phyloP scores from a whole-genome alignment of 1,140 invertebrate genomes.

The Elysia chlorotica region DNA sequence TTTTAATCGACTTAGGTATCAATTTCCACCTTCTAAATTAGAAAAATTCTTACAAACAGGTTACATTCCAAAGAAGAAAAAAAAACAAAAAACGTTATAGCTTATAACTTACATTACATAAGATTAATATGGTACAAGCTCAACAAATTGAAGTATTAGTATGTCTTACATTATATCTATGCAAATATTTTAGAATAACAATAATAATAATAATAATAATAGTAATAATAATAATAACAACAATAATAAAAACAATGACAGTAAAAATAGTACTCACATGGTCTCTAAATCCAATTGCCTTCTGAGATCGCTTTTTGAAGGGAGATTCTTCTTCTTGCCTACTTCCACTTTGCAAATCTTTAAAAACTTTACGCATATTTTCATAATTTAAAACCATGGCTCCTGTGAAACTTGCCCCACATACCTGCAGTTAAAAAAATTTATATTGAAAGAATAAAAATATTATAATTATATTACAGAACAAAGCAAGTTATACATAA shows the following conservation, averaged over 20 bases:
- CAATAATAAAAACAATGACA: background rate
- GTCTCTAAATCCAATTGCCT: conserved; percentile 61
- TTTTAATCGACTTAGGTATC: too few relatives aligned
- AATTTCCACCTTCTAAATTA: too few relatives aligned
- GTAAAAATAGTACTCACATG: conserved; percentile 42
- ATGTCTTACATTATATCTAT: too few relatives aligned
- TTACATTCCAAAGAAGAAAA: background rate
- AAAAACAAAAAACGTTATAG: background rate
- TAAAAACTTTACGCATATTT: conserved; percentile 66
- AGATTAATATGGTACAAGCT: too few relatives aligned
- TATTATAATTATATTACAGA: too few relatives aligned
- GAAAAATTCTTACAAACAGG: too few relatives aligned
- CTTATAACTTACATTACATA: too few relatives aligned
- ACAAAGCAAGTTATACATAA: too few relatives aligned
- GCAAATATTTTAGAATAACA: too few relatives aligned
- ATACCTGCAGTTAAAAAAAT: conserved; percentile 70
- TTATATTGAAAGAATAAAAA: too few relatives aligned
- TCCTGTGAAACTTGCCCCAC: conserved; percentile 73
- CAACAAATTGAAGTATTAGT: too few relatives aligned
- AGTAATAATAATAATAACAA: background rate
- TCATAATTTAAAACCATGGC: conserved; percentile 90
- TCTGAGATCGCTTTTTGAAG: conserved; percentile 51
- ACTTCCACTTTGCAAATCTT: conserved; percentile 62
- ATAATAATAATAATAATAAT: background rate
- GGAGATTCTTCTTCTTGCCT: conserved; percentile 66